phyloP scores from a whole-genome alignment of 2,797 vertebrate genomes.

The Sphenodon punctatus region DNA sequence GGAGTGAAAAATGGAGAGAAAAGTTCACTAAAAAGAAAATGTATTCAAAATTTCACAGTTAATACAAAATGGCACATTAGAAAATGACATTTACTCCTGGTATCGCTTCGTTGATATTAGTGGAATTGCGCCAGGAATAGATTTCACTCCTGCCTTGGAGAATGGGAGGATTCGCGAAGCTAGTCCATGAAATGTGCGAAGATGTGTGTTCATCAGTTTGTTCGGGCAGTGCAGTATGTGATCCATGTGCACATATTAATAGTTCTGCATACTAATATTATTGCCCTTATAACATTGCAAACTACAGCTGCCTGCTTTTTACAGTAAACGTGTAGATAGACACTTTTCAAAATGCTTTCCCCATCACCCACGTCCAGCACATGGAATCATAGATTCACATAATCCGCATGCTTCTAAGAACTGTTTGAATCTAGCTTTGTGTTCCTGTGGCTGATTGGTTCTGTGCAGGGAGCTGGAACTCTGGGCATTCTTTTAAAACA shows the following conservation, averaged over 20 bases:
- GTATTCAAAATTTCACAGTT: background rate
- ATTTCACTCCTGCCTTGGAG: background rate
- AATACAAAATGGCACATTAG: fast-evolving
- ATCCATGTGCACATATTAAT: no score
- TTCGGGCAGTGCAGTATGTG: background rate
- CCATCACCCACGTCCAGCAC: no score
- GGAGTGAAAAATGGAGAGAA: no score
- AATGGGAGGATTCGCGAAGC: background rate
- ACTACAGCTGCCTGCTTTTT: background rate
- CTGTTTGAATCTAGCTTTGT: background rate
- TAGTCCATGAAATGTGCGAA: background rate
- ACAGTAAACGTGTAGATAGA: background rate
- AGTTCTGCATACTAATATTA: no score
- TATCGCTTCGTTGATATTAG: background rate
- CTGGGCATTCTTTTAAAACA: background rate
- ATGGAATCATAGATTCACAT: background rate
- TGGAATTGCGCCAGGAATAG: background rate
- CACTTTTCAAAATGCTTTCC: background rate
- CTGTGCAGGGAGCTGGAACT: background rate
- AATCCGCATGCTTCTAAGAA: background rate
- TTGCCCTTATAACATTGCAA: background rate
- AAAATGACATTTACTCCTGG: background rate
- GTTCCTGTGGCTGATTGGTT: background rate
- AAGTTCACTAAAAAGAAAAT: no score
- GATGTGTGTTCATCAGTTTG: background rate